Evolutionary conservation across 2,888 invertebrate genomes (phyloP).

Genomic region (Drosophila anomelani): DNA sequence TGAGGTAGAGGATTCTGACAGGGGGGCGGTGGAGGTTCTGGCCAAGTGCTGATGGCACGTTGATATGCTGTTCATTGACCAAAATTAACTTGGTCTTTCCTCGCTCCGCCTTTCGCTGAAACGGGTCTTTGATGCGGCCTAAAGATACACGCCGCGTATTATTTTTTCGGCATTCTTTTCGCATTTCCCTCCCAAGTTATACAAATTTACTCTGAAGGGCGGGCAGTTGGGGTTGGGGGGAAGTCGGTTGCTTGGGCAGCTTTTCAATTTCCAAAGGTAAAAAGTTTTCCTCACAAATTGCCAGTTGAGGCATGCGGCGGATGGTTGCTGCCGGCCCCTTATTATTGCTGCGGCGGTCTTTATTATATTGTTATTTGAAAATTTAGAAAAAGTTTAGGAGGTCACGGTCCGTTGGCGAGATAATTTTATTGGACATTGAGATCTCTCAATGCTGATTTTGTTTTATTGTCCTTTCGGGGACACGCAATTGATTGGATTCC

Average conservation of each 20-base stretch:
- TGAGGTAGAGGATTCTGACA: not conserved
- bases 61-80: constrained; percentile 76
- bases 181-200: constrained; percentile 60
- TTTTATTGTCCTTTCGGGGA: constrained; percentile 18
- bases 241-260: constrained; percentile 35
- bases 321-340: constrained; percentile 37
- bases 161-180: constrained; percentile 26
- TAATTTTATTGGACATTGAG: constrained; percentile 42
- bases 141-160: constrained; percentile 55
- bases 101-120: constrained; percentile 5
- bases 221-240: not conserved
- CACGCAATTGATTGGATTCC: constrained; percentile 16
- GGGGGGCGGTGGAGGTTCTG: constrained; percentile 13
- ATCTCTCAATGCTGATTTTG: constrained; percentile 28
- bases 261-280: constrained; percentile 66
- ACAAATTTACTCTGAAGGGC: constrained; percentile 67
- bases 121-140: constrained; percentile 38
- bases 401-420: constrained; percentile 34
- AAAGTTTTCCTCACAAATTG: constrained; percentile 61
- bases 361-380: constrained; percentile 58
- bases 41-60: constrained; percentile 68
- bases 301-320: constrained; percentile 52
- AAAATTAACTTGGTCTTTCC: constrained; percentile 70
- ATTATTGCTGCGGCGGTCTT: constrained; percentile 45
- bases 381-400: constrained; percentile 37